Percentiles rank a stretch among this genome's conserved stretches.
Conservation (phyloP, 1,140 invertebrate genomes). For the Epicauta chinensis region DNA sequence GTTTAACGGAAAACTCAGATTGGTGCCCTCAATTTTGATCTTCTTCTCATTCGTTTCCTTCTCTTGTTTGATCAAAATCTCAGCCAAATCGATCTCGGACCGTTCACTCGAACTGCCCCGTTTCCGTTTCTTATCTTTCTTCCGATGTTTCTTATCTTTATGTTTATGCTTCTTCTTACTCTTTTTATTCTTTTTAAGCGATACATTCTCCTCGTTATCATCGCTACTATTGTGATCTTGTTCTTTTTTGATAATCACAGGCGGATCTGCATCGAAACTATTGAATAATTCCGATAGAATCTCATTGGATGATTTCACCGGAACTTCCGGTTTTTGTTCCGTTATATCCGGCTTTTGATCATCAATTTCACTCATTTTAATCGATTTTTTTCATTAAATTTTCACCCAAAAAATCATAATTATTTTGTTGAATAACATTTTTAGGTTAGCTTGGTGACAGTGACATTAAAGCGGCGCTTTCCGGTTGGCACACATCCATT, state of each 20-base stretch:
- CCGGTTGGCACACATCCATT: too few species aligned
- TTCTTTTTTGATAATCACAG: constrained; percentile 52
- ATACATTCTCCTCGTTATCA: constrained; percentile 37
- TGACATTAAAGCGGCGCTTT: too few species aligned
- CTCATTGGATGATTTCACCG: constrained; percentile 57
- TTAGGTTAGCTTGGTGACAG: too few species aligned
- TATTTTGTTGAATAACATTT: too few species aligned
- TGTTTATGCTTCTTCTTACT: constrained; percentile 51
- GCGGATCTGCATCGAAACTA: constrained; percentile 60
- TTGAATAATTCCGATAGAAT: constrained; percentile 73
- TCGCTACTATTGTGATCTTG: constrained; percentile 32
- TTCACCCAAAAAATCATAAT: too few species aligned
- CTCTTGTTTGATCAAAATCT: constrained; percentile 38
- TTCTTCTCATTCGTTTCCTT: constrained; percentile 30
- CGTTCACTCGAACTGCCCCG: constrained; percentile 18
- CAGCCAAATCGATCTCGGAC: constrained; percentile 34
- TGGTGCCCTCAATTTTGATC: constrained; percentile 33
- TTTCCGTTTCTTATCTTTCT: constrained; percentile 42
- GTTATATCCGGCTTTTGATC: too few species aligned
- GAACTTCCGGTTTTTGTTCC: constrained; percentile 17
- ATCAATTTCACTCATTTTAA: not conserved
- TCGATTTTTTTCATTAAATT: too few species aligned
- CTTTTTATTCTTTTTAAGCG: constrained; percentile 50
- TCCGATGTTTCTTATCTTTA: constrained; percentile 45
- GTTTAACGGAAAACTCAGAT: constrained; percentile 16